Percentiles rank a stretch among this genome's conserved stretches.
phyloP scores from a whole-genome alignment of 2,113 vertebrate species.

The Eurystomus gularis region DNA sequence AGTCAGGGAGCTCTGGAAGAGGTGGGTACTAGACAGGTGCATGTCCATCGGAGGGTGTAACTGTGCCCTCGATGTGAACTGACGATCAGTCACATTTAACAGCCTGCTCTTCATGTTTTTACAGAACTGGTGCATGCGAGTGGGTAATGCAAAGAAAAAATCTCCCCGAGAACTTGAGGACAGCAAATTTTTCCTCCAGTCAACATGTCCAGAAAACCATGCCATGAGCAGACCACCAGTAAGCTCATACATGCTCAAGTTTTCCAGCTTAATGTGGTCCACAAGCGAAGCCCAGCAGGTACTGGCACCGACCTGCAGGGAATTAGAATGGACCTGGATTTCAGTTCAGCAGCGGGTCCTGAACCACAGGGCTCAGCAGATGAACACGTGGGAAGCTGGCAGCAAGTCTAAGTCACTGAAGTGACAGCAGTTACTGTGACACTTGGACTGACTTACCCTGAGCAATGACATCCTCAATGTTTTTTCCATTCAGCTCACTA shows the following conservation, averaged over 20 bases:
- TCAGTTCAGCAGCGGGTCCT: neutral
- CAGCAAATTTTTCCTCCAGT: neutral
- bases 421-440: neutral
- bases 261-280: constrained; percentile 75
- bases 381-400: neutral
- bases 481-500: constrained; percentile 89
- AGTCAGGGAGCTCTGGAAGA: neutral
- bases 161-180: neutral
- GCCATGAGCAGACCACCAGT: neutral
- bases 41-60: neutral
- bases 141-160: neutral
- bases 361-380: neutral
- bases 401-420: neutral
- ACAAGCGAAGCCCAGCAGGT: constrained; percentile 81
- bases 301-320: constrained; percentile 64
- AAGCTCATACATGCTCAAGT: neutral
- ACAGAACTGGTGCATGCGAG: neutral
- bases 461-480: constrained; percentile 90
- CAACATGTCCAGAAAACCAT: constrained; percentile 52
- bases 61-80: neutral
- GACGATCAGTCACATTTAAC: neutral
- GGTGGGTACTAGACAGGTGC: neutral
- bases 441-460: constrained; percentile 80
- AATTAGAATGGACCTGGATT: constrained; percentile 76
- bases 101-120: neutral